Base-by-base conservation (phyloP, 2,797 vertebrate genomes). In the Tapera naevia region DNA sequence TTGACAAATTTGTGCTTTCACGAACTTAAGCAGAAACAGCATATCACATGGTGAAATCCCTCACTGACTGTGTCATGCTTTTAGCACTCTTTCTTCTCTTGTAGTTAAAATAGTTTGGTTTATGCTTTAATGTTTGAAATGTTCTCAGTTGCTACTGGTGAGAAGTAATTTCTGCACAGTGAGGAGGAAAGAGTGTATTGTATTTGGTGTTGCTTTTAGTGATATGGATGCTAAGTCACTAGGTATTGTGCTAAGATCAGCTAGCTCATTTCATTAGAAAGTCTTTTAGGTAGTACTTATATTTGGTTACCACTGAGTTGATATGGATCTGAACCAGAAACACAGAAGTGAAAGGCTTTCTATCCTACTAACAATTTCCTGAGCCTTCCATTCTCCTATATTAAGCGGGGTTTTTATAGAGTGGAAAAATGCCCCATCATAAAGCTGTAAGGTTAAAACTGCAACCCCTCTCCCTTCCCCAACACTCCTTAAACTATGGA, bases 291-390 rank as follows among this genome's bases (percentile, higher is more conserved):
- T 95, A 82, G 76, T 91, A 89, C 93, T 93, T 95, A 64, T 90
- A 84, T 95, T 94, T 93, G 88, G 95, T 95, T 94, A 95, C 84
- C 72, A 90, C 84, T 21, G 48, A 90, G 84, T 67, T 95, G 89
- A 89, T 94, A 83, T 86, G 94, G 71, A 94, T 94, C 93, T 94
- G 95, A 94, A 97, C 91, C 93, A 95, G 92, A 96, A 94, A 89
- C 89, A 85, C 60, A 88, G 69, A 96, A 96, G 89, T 94, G 82
- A 96, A 97, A 95, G 85, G 64, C 84, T 90, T 95, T 94, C 84
- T 92, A 86, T 94, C 93, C 79, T 94, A 91, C 80, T 96, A 93
- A 96, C 96, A 97, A 95, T 96, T 96, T 96, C 96, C 96, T 96
- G 97, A 97, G 91, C 90, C 69, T 92, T 96, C 86, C 75, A 93